phyloP scores from a whole-genome alignment of 2,888 invertebrate genomes.

The Phanerotoma sp. region DNA sequence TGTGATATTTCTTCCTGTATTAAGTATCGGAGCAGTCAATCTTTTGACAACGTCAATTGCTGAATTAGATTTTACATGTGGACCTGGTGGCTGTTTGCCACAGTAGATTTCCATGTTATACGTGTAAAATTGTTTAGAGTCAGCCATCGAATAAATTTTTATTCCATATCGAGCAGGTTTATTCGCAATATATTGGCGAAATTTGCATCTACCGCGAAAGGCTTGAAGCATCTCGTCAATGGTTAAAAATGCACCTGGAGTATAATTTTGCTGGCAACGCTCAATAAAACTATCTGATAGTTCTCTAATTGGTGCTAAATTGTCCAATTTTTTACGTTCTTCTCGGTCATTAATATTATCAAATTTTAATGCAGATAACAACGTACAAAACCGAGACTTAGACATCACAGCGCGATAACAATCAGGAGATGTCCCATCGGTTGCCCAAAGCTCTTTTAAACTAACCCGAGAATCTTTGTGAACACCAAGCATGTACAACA shows the following conservation, averaged over 20 bases:
- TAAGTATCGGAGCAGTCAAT: slow-evolving; percentile 34
- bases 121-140: slow-evolving; percentile 27
- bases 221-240: slow-evolving; percentile 28
- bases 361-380: slow-evolving; percentile 14
- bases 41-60: slow-evolving; percentile 38
- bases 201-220: slow-evolving; percentile 24
- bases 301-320: slow-evolving; percentile 25
- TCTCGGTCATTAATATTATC: slow-evolving; percentile 15
- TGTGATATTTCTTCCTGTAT: slow-evolving; percentile 30
- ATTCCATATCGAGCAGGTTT: slow-evolving; percentile 32
- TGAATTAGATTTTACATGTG: slow-evolving; percentile 37
- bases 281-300: slow-evolving; percentile 18
- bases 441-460: slow-evolving; percentile 13
- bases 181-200: slow-evolving; percentile 22
- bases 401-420: slow-evolving; percentile 14
- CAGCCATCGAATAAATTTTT: slow-evolving; percentile 26
- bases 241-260: slow-evolving; percentile 11
- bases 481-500: slow-evolving; percentile 11
- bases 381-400: not conserved
- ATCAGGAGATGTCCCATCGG: slow-evolving; percentile 12
- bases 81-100: slow-evolving; percentile 41
- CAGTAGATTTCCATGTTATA: slow-evolving; percentile 41
- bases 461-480: not conserved
- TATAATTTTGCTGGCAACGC: slow-evolving; percentile 21
- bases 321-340: slow-evolving; percentile 20